These are phyloP conservation scores for Eriosoma lanigerum DNA, from an alignment of 1,140 invertebrate species.

Conservation along the genomic window DNA sequence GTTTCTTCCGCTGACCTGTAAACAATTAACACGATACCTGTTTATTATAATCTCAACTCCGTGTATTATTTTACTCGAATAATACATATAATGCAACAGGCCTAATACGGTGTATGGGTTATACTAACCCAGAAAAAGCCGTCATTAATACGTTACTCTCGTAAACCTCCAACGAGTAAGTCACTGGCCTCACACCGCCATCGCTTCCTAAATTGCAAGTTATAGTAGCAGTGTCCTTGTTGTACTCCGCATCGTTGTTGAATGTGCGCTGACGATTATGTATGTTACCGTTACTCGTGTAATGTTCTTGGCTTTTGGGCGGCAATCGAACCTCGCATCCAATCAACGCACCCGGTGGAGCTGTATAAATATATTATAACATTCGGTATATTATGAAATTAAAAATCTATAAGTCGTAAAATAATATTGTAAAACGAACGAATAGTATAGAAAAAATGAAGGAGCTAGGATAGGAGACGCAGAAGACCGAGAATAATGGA, in stretches of 20 bases:
- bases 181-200: slow-evolving; percentile 12
- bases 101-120: too few species aligned
- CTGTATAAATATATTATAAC: too few species aligned
- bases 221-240: not conserved
- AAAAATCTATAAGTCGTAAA: too few species aligned
- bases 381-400: too few species aligned
- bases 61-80: too few species aligned
- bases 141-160: slow-evolving; percentile 5
- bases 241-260: not conserved
- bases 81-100: too few species aligned
- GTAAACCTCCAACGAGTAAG: slow-evolving; percentile 22
- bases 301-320: slow-evolving; percentile 3
- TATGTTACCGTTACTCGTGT: not conserved
- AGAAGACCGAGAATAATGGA: too few species aligned
- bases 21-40: too few species aligned
- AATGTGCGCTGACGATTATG: not conserved
- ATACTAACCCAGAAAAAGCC: not conserved
- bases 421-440: not conserved
- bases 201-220: slow-evolving; percentile 4
- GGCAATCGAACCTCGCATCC: slow-evolving; percentile 13
- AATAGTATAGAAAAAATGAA: too few species aligned
- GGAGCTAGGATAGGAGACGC: too few species aligned
- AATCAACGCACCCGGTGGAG: slow-evolving; percentile 2
- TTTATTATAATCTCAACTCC: too few species aligned
- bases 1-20: not conserved